A percentile compares a stretch with the other conserved stretches of the same genome.
Conservation (phyloP, 2,113 vertebrate genomes). For the Vulpes vulpes region DNA sequence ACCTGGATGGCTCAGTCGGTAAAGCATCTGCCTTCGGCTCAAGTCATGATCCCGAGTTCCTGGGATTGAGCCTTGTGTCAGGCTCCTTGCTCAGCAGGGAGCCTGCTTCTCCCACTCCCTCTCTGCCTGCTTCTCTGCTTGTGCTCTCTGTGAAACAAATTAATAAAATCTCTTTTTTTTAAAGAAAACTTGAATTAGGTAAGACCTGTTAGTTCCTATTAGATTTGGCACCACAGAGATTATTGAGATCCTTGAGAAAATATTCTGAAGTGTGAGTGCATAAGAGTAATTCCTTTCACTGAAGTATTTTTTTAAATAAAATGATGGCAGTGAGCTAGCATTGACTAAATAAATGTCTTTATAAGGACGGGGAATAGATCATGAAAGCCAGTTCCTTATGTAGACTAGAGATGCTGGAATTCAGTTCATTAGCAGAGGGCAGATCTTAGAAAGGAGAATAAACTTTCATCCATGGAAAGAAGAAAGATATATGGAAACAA, state of each 20-base stretch:
- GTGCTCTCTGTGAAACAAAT: too few species aligned
- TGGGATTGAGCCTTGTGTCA: too few species aligned
- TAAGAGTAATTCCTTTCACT: background rate
- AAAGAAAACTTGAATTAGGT: background rate
- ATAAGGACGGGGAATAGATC: background rate
- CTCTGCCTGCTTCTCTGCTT: too few species aligned
- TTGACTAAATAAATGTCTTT: background rate
- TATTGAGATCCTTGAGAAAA: background rate
- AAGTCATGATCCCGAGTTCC: too few species aligned
- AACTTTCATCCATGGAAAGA: background rate
- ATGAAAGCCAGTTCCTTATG: background rate
- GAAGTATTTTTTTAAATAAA: background rate
- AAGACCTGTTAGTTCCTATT: background rate
- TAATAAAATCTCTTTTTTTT: too few species aligned
- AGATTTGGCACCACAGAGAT: background rate
- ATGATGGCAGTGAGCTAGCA: background rate
- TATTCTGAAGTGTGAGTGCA: background rate
- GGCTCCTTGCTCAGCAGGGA: too few species aligned
- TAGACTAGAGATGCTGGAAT: background rate
- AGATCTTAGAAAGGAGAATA: background rate
- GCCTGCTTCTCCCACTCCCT: too few species aligned
- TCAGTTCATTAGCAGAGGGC: background rate
- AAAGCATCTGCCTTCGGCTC: too few species aligned
- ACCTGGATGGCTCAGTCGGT: too few species aligned
- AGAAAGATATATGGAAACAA: background rate